phyloP scores from a whole-genome alignment of 2,888 invertebrate genomes.

The Philopedon plagiatum region DNA sequence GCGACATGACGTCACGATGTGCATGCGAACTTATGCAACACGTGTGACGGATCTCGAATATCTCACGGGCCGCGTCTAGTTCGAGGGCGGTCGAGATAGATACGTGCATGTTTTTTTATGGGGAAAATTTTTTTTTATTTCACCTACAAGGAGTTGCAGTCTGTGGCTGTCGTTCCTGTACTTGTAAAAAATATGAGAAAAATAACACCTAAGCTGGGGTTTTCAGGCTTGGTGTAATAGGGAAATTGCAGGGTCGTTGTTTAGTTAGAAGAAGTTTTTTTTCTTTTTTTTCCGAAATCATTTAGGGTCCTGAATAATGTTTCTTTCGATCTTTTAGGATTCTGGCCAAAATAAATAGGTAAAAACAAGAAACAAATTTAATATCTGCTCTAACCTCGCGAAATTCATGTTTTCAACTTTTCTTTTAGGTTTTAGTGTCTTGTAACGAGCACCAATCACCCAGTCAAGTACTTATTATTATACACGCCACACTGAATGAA shows the following conservation, averaged over 20 bases:
- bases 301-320: too few relatives aligned
- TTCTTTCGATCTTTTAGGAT: too few relatives aligned
- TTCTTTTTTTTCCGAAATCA: too few relatives aligned
- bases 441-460: not conserved
- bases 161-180: not conserved
- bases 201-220: too few relatives aligned
- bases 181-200: not conserved
- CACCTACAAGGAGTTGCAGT: not conserved
- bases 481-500: not conserved
- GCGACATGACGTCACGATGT: constrained; percentile 65
- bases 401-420: too few relatives aligned
- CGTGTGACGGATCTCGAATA: constrained; percentile 37
- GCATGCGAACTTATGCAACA: constrained; percentile 63
- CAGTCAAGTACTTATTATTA: not conserved
- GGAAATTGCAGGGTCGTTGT: too few relatives aligned
- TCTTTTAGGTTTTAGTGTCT: too few relatives aligned
- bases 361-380: too few relatives aligned
- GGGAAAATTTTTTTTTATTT: constrained; percentile 1
- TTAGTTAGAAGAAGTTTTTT: too few relatives aligned
- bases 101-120: not conserved
- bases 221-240: too few relatives aligned
- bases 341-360: too few relatives aligned
- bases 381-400: too few relatives aligned
- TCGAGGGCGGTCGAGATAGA: not conserved
- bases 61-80: constrained; percentile 38